Evolutionary conservation across 2,888 invertebrate genomes (phyloP), one percentile per base, ranked within the genome.

Genomic region (Hololepta plana): DNA sequence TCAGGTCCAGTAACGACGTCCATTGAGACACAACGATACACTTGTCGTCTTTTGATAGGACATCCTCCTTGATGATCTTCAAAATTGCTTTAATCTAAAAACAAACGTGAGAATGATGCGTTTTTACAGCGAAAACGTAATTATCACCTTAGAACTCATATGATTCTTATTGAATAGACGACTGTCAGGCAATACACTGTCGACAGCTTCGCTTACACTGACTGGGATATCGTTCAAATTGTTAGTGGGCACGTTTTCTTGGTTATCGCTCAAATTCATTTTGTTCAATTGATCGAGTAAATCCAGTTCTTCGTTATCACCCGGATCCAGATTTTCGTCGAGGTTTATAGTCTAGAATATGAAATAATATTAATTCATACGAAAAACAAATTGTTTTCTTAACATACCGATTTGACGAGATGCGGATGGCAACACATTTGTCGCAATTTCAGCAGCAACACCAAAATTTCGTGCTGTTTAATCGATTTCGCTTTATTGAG

Each of bases 21-120:
- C 93, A 96, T 46, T 95, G 95, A 0, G 91, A 93, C 1, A 96
- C 87, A 4, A 96, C 65, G 4, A 87, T 70, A 0, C 72, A 67
- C 48, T 85, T 85, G 35, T 87, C 77, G 0, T 53, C 57, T 2
- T 54, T 53, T 1, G 31, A 28, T 7, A 70, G 44, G 1, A 74
- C 59, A 11, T 60, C 59, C 6, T 67, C 51, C 29, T 62, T 43
- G 0, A 76, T 44, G 3, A 62, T 62, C 7, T 64, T 49, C 37
- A 76, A 49, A 6, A 73, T 62, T 3, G 62, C 62, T n/a, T 49
- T 44, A 36, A 76, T 63, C 61, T 60, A 32, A 15, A 41, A 38
- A 23, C 8, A 10, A 17, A 7, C 8, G 17, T 17, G 17, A 17
- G n/a, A 17, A 17, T 17, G 6, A 17, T 17, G n/a, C 22, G 9